Conservation (phyloP, 2,888 invertebrate species). For the Euplexia lucipara region DNA sequence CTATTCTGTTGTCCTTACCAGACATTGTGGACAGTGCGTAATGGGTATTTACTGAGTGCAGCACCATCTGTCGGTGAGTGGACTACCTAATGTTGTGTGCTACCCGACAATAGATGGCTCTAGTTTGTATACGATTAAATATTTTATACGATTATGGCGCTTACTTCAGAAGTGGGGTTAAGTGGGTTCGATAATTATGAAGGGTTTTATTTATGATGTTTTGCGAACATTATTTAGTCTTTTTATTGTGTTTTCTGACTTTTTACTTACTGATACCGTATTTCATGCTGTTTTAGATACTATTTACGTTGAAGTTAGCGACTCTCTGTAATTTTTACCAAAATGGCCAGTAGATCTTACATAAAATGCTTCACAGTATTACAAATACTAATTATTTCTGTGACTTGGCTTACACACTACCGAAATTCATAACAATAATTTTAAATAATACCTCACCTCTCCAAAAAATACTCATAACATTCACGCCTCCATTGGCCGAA, state of each 20-base stretch:
- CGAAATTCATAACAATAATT: too few relatives aligned
- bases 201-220: slow-evolving; percentile 20
- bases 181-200: slow-evolving; percentile 40
- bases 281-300: neutral
- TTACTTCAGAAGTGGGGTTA: slow-evolving; percentile 30
- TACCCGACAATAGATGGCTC: slow-evolving; percentile 56
- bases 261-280: neutral
- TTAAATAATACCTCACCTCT: too few relatives aligned
- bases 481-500: too few relatives aligned
- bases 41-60: slow-evolving; percentile 56
- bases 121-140: slow-evolving; percentile 43
- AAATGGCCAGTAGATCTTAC: too few relatives aligned
- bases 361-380: neutral
- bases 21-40: slow-evolving; percentile 36
- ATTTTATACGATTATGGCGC: slow-evolving; percentile 34
- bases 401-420: neutral
- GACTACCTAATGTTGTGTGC: slow-evolving; percentile 50
- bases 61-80: slow-evolving; percentile 59
- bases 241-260: slow-evolving; percentile 3
- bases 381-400: neutral
- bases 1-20: slow-evolving; percentile 36
- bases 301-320: too few relatives aligned
- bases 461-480: neutral
- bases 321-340: too few relatives aligned
- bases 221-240: neutral